These are phyloP conservation scores for Aricia agestis DNA, from an alignment of 1,140 invertebrate species.

Conservation along the genomic window DNA sequence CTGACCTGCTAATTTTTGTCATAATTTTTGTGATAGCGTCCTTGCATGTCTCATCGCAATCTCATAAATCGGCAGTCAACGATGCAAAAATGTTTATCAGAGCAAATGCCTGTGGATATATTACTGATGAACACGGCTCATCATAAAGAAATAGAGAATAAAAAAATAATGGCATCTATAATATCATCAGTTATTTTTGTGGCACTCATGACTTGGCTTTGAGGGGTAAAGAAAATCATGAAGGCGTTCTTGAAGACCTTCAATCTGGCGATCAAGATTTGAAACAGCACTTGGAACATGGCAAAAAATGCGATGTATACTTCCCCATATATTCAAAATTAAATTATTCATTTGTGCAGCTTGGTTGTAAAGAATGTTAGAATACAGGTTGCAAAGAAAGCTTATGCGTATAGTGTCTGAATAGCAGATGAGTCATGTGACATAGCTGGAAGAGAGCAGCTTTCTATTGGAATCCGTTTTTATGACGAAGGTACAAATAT, in stretches of 20 bases:
- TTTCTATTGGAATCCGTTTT: too few relatives aligned
- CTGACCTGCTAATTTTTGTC: too few relatives aligned
- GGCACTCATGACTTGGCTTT: slow-evolving; percentile 1
- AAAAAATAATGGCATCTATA: slow-evolving; percentile 6
- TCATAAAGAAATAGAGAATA: neutral
- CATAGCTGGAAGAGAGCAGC: too few relatives aligned
- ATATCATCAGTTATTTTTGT: slow-evolving; percentile 1
- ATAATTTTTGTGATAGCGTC: too few relatives aligned
- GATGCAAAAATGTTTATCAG: neutral
- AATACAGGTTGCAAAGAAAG: too few relatives aligned
- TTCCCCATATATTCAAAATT: neutral
- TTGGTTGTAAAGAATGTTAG: too few relatives aligned
- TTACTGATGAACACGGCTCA: neutral
- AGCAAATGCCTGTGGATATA: slow-evolving; percentile 10
- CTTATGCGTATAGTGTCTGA: too few relatives aligned
- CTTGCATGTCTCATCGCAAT: neutral
- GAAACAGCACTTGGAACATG: neutral
- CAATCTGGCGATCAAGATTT: neutral
- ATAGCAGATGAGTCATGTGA: too few relatives aligned
- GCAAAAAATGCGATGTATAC: neutral
- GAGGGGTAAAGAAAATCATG: neutral
- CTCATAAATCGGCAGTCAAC: neutral
- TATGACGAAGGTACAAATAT: too few relatives aligned
- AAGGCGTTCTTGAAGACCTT: neutral
- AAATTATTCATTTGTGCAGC: neutral